Evolutionary conservation across 2,797 vertebrate species (phyloP).

Genomic region (Arremon brunneinucha): DNA sequence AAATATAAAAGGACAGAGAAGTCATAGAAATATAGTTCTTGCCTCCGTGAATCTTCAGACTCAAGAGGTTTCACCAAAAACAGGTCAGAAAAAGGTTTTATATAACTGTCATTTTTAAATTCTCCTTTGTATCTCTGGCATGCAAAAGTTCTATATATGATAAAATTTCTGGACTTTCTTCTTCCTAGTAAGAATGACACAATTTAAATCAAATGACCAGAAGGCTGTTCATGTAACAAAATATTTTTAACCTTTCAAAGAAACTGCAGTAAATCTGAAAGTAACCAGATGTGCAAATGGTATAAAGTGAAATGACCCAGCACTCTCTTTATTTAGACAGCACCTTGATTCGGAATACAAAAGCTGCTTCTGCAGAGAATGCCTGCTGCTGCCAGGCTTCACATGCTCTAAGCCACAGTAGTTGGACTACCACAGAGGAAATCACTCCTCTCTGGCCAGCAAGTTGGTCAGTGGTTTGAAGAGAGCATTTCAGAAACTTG

Average conservation of each 20-base stretch:
- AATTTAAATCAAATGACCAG: not conserved
- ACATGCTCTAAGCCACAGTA: rapidly evolving
- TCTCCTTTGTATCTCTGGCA: not conserved
- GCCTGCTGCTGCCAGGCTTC: not conserved
- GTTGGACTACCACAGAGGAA: too few relatives aligned
- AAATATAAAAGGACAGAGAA: not conserved
- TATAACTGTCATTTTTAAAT: not conserved
- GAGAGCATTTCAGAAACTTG: not conserved
- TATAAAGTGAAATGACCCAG: not conserved
- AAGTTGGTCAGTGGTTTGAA: not conserved
- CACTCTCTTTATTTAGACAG: not conserved
- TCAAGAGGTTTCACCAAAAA: not conserved
- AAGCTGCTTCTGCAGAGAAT: not conserved
- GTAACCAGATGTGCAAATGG: not conserved
- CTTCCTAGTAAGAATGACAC: not conserved
- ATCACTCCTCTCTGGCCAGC: not conserved
- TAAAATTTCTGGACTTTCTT: not conserved
- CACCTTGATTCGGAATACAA: not conserved
- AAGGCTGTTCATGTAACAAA: not conserved
- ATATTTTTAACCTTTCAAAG: not conserved
- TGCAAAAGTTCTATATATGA: not conserved
- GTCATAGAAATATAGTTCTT: not conserved
- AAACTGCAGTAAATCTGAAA: not conserved
- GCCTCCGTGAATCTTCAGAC: not conserved
- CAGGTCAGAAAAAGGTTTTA: not conserved